Conservation (phyloP, 2,113 vertebrate species). For the Gobius niger region DNA sequence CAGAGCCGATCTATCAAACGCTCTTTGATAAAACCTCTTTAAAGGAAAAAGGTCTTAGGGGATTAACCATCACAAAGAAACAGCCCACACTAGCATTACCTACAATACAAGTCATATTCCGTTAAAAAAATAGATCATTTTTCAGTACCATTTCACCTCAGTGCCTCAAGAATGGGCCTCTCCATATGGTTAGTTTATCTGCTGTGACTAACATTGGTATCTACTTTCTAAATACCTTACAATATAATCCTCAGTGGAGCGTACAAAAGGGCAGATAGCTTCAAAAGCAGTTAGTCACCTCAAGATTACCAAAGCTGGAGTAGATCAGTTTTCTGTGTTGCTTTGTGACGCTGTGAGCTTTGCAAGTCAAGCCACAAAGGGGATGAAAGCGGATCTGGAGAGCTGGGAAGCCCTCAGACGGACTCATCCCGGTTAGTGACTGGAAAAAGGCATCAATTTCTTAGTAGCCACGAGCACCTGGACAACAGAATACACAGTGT, state of each 20-base stretch:
- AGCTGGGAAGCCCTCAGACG: slow-evolving; percentile 45
- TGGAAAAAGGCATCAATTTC: slow-evolving; percentile 55
- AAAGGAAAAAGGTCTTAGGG: slow-evolving; percentile 47
- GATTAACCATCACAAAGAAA: slow-evolving; percentile 45
- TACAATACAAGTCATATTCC: slow-evolving; percentile 21
- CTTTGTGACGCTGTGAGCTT: slow-evolving; percentile 61
- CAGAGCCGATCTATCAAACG: slow-evolving; percentile 27
- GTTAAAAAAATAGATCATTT: slow-evolving; percentile 37
- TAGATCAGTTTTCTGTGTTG: slow-evolving; percentile 64
- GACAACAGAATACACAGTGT: slow-evolving; percentile 7
- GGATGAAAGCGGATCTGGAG: slow-evolving; percentile 73
- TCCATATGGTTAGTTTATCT: slow-evolving; percentile 24
- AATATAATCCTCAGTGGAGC: slow-evolving; percentile 29
- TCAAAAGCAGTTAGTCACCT: slow-evolving; percentile 74
- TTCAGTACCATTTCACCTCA: slow-evolving; percentile 11
- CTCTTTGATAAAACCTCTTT: slow-evolving; percentile 50
- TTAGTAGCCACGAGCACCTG: slow-evolving; percentile 35
- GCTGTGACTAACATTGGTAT: slow-evolving; percentile 29
- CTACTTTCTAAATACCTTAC: slow-evolving; percentile 39
- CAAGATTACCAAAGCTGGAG: slow-evolving; percentile 56
- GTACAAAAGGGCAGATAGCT: slow-evolving; percentile 55
- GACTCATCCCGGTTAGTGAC: slow-evolving; percentile 56
- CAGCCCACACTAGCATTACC: slow-evolving; percentile 31
- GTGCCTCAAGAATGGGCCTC: slow-evolving; percentile 15
- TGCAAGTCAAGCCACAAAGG: slow-evolving; percentile 60